Evolutionary conservation across 2,797 vertebrate genomes (phyloP).

Genomic region (Benthosema pterotum): DNA sequence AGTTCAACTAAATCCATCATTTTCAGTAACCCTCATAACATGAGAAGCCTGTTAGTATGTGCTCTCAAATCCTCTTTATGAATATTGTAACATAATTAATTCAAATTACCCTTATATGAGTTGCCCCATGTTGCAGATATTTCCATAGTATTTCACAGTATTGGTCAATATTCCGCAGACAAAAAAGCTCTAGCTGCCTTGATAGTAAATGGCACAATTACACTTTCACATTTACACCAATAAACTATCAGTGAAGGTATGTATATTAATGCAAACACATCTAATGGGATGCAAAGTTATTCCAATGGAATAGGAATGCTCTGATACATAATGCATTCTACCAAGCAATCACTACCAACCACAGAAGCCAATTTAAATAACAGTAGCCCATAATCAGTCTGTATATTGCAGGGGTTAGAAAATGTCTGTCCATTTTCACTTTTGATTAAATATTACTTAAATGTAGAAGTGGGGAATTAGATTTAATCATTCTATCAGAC

Average conservation of each 20-base stretch:
- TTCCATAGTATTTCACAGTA: neutral
- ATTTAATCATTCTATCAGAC: no score
- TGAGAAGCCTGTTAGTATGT: no score
- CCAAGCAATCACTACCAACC: constrained; percentile 23
- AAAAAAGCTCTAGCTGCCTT: neutral
- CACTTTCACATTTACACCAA: constrained; percentile 32
- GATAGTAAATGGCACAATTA: constrained; percentile 21
- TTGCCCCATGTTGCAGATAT: no score
- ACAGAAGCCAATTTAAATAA: constrained; percentile 15
- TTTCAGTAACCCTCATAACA: no score
- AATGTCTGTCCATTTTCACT: constrained; percentile 9
- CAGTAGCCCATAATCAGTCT: constrained; percentile 36
- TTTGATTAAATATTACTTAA: neutral
- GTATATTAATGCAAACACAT: constrained; percentile 11
- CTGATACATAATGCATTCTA: constrained; percentile 45
- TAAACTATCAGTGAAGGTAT: constrained; percentile 13
- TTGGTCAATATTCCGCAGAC: no score
- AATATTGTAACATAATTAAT: no score
- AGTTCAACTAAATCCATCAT: no score
- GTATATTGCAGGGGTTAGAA: neutral
- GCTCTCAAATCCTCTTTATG: no score
- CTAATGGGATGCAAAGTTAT: constrained; percentile 46
- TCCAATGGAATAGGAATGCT: constrained; percentile 27
- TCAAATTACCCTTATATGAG: no score
- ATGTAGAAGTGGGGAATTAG: no score